phyloP scores from a whole-genome alignment of 2,797 vertebrate genomes.

The Sandelia bainsii region DNA sequence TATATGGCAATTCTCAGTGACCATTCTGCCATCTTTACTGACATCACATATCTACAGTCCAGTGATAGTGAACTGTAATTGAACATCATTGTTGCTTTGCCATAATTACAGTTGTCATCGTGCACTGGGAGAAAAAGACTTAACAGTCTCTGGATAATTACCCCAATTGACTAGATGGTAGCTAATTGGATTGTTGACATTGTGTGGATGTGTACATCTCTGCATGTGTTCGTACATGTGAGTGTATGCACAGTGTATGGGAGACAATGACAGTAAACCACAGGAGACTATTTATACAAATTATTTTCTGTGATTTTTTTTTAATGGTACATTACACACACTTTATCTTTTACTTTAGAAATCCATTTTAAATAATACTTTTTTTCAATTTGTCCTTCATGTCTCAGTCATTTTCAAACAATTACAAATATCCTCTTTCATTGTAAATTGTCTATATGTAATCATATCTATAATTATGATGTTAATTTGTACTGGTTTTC shows the following conservation, averaged over 20 bases:
- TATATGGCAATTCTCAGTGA: constrained; percentile 7
- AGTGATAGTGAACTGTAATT: constrained; percentile 58
- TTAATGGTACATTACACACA: background rate
- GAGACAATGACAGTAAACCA: constrained; percentile 20
- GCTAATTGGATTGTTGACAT: constrained; percentile 77
- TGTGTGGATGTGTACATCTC: constrained; percentile 42
- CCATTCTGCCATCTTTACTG: constrained; percentile 43
- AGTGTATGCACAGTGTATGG: constrained; percentile 5
- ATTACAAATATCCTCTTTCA: too few relatives aligned
- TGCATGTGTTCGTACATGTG: background rate
- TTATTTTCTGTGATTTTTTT: background rate
- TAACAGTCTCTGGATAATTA: constrained; percentile 78
- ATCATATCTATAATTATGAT: too few relatives aligned
- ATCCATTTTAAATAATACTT: constrained; percentile 1
- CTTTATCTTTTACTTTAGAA: background rate
- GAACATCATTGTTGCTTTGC: constrained; percentile 71
- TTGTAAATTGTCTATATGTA: too few relatives aligned
- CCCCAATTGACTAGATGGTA: constrained; percentile 70
- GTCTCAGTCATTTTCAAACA: background rate
- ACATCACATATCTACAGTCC: constrained; percentile 36
- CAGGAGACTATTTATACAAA: constrained; percentile 34
- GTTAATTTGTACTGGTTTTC: too few relatives aligned
- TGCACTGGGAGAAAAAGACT: constrained; percentile 66
- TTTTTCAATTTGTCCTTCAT: background rate
- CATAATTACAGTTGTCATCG: constrained; percentile 76